phyloP scores from a whole-genome alignment of 2,113 vertebrate species.

The Nipponia nippon region DNA sequence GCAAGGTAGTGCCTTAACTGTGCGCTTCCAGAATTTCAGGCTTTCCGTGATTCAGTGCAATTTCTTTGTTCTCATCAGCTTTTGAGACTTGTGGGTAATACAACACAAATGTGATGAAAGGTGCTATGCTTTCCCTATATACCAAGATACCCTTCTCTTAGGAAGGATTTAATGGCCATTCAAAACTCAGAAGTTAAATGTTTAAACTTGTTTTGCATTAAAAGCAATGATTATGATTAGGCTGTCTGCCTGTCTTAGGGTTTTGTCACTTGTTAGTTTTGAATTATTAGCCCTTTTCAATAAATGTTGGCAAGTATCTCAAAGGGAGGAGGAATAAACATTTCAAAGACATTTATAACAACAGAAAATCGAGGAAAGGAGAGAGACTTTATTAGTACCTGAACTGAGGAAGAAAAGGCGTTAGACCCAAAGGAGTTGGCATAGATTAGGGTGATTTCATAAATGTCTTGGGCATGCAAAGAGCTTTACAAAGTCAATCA shows the following conservation, averaged over 20 bases:
- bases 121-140: accelerated
- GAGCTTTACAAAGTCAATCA: neutral
- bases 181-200: neutral
- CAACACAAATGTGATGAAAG: neutral
- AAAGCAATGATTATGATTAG: neutral
- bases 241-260: neutral
- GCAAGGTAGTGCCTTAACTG: neutral
- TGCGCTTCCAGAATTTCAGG: neutral
- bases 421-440: neutral
- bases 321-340: neutral
- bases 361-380: neutral
- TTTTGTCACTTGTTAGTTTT: neutral
- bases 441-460: neutral
- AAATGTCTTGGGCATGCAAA: neutral
- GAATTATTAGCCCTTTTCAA: neutral
- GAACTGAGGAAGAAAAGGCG: neutral
- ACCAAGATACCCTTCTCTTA: neutral
- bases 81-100: neutral
- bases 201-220: neutral
- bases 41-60: neutral
- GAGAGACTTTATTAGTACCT: neutral
- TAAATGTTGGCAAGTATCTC: neutral
- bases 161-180: neutral
- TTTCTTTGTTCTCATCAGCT: neutral
- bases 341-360: neutral